phyloP scores from a whole-genome alignment of 64 coral and sea anemone species.

The Exaiptasia diaphana region DNA sequence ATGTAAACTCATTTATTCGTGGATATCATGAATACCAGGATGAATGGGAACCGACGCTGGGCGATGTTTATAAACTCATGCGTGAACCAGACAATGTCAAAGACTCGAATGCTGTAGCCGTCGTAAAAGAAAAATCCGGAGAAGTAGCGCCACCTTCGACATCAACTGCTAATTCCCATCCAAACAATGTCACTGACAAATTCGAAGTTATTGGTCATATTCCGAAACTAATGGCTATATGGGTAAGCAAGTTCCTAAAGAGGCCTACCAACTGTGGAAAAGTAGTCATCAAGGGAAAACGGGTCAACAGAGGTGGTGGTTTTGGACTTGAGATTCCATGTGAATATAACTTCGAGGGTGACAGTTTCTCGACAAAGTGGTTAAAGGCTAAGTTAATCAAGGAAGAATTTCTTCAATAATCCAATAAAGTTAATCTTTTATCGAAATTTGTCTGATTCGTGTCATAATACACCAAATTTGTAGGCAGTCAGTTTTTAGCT shows the following conservation, averaged over 20 bases:
- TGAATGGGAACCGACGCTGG: conserved; percentile 60
- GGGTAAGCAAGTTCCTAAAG: conserved; percentile 38
- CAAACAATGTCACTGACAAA: conserved; percentile 44
- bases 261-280: conserved; percentile 30
- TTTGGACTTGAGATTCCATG: conserved; percentile 54
- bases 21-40: conserved; percentile 57
- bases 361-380: conserved; percentile 55
- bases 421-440: not conserved
- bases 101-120: conserved; percentile 66
- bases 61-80: conserved; percentile 68
- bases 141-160: no score
- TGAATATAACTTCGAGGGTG: conserved; percentile 47
- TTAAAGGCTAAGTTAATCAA: conserved; percentile 41
- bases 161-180: conserved; percentile 19
- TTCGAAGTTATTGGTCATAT: conserved; percentile 46
- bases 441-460: not conserved
- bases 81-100: conserved; percentile 55
- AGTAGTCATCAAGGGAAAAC: conserved; percentile 51
- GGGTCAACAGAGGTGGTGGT: conserved; percentile 53
- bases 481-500: not conserved
- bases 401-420: not conserved
- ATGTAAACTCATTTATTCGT: conserved; percentile 55
- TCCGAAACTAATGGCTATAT: conserved; percentile 47
- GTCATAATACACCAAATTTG: not conserved
- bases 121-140: conserved; percentile 52